Base-by-base conservation (phyloP, 2,797 vertebrate species). In the Platyrinchus mystaceus region DNA sequence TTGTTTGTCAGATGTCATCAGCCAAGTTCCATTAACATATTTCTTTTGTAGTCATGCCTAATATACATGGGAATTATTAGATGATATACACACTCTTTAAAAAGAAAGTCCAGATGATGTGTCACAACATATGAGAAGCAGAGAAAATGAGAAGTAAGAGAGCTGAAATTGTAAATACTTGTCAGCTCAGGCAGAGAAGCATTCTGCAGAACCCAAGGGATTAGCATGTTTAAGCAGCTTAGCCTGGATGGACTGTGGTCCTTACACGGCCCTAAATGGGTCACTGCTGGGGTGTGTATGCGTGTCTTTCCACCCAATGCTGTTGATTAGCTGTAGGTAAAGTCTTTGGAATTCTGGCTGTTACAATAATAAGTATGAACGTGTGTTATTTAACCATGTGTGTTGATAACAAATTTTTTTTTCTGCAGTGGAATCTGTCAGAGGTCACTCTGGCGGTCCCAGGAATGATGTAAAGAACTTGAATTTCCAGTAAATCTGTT, bases 211-310 rank as follows among this genome's bases (percentile, higher is more conserved):
- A 85, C 74, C 34, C 70, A 68, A 73, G 69, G 94, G 82, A 84
- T 94, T 94, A 94, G 64, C 79, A 68, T 43, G 39, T 92, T 91
- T 97, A 97, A 97, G 94, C 91, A 90, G 93, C 95, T 97, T 96
- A 97, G 80, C 88, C 50, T 76, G 41, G 37, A 84, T 67, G 94
- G 82, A 70, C 91, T 82, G 84, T 70, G 86, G 92, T 89, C 87
- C 94, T 79, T 81, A 53, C 79, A 34, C 50, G 52, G 60, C 24
- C 63, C 59, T 94, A 96, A 96, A 81, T 92, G 89, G 95, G 86
- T 97, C 94, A 87, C 39, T 94, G 86, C 94, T 87, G 76, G 67
- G 52, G 8, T 73, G 8, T 73, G 50, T 50, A 14, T 49, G 32
- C 44, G 6, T 55, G 53, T 62, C 80, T 62, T 47, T 94, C 39